Conservation (phyloP, 1,140 invertebrate species). For the Coptotermes formosanus region DNA sequence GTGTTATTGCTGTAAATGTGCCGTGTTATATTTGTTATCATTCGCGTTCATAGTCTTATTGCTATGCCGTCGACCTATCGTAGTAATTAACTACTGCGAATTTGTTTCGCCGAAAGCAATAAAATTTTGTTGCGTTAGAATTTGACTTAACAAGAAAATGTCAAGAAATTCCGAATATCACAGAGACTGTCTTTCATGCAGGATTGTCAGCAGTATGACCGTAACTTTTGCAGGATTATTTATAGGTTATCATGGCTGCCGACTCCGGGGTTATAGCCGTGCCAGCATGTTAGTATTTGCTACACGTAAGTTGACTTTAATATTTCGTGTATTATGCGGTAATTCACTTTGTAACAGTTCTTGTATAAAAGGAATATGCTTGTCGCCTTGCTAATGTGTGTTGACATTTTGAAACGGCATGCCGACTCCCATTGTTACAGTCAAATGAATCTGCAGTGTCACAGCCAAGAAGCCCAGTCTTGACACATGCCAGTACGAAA, state of each 20-base stretch:
- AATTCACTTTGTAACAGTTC: too few relatives aligned
- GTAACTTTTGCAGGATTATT: slow-evolving; percentile 7
- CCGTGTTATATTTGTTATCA: too few relatives aligned
- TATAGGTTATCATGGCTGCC: slow-evolving; percentile 16
- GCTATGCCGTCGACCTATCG: too few relatives aligned
- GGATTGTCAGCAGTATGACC: slow-evolving; percentile 8
- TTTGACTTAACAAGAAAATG: background rate
- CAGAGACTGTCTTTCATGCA: slow-evolving; percentile 25
- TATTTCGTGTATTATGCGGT: background rate
- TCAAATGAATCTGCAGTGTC: too few relatives aligned
- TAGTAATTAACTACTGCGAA: too few relatives aligned
- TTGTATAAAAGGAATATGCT: too few relatives aligned
- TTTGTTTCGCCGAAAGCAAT: too few relatives aligned
- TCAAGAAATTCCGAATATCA: background rate
- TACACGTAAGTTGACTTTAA: slow-evolving; percentile 11
- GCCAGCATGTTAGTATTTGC: slow-evolving; percentile 5
- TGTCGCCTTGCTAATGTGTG: background rate
- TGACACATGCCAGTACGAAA: background rate
- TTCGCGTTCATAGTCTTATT: too few relatives aligned
- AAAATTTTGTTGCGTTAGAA: too few relatives aligned
- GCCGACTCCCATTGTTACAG: too few relatives aligned
- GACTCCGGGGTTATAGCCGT: background rate
- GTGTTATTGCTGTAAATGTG: too few relatives aligned
- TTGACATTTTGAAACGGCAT: background rate
- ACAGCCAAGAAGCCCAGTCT: background rate